These are phyloP conservation scores for Protonemura montana DNA, from an alignment of 2,888 invertebrate species.

Conservation along the genomic window DNA sequence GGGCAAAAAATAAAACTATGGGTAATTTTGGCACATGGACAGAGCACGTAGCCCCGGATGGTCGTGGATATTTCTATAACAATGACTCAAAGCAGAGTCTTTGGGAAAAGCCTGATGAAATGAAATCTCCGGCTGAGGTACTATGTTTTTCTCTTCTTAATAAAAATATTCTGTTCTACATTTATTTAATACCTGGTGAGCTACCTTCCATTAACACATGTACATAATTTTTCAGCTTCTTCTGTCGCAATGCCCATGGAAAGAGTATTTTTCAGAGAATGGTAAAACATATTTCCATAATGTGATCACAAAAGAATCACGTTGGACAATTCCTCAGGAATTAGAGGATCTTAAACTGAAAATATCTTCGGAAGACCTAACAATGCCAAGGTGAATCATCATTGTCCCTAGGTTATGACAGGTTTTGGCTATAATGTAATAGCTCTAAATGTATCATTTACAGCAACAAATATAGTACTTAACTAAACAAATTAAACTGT, in stretches of 20 bases:
- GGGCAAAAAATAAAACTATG: background rate
- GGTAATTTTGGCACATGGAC: slow-evolving; percentile 70
- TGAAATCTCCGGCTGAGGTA: slow-evolving; percentile 89
- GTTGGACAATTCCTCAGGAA: slow-evolving; percentile 95
- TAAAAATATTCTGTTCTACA: background rate
- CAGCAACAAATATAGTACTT: too few relatives aligned
- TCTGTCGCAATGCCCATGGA: slow-evolving; percentile 94
- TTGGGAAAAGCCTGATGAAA: slow-evolving; percentile 98
- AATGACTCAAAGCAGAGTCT: slow-evolving; percentile 91
- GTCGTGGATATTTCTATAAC: slow-evolving; percentile 95
- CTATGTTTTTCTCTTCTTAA: slow-evolving; percentile 49
- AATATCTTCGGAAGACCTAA: slow-evolving; percentile 78
- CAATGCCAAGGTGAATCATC: slow-evolving; percentile 78
- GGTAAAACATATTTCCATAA: slow-evolving; percentile 97
- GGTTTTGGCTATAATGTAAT: too few relatives aligned
- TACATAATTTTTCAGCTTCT: slow-evolving; percentile 66
- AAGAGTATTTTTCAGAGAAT: slow-evolving; percentile 94
- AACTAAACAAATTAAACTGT: too few relatives aligned
- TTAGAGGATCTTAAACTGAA: slow-evolving; percentile 85
- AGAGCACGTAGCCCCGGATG: slow-evolving; percentile 96
- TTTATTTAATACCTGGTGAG: too few relatives aligned
- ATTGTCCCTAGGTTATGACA: too few relatives aligned
- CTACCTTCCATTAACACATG: background rate
- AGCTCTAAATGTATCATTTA: too few relatives aligned
- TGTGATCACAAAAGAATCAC: slow-evolving; percentile 92